These are phyloP conservation scores for Brachionus asplanchnoidis DNA, from an alignment of 1,140 invertebrate species.

Conservation along the genomic window DNA sequence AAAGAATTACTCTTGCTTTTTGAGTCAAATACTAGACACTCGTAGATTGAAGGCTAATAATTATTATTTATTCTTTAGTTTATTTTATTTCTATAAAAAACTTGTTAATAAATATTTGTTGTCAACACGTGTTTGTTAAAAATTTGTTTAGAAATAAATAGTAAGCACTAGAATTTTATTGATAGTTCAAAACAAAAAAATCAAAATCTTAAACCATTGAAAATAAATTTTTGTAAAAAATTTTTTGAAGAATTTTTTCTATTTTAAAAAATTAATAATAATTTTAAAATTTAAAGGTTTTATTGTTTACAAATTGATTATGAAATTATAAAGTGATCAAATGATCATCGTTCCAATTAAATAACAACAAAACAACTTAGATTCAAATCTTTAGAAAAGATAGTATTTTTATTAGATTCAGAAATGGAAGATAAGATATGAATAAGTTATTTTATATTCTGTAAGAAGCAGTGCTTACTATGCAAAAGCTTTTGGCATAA, in stretches of 20 bases:
- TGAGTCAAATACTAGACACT: background rate
- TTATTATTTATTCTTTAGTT: background rate
- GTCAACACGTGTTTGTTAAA: background rate
- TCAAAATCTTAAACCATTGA: too few relatives aligned
- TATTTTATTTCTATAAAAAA: background rate
- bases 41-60: background rate
- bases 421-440: background rate
- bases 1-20: background rate
- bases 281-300: too few relatives aligned
- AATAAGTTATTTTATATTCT: background rate
- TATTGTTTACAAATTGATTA: too few relatives aligned
- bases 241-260: too few relatives aligned
- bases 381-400: background rate
- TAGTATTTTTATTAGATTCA: background rate
- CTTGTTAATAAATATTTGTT: background rate
- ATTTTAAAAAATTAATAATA: too few relatives aligned
- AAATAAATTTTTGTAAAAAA: too few relatives aligned
- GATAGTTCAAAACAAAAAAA: background rate
- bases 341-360: background rate
- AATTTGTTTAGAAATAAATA: background rate
- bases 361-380: background rate
- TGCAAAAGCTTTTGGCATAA: background rate
- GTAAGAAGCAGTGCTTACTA: background rate
- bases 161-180: background rate
- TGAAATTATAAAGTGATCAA: too few relatives aligned